phyloP scores from a whole-genome alignment of 1,140 invertebrate genomes.

The Nasonia longicornis region DNA sequence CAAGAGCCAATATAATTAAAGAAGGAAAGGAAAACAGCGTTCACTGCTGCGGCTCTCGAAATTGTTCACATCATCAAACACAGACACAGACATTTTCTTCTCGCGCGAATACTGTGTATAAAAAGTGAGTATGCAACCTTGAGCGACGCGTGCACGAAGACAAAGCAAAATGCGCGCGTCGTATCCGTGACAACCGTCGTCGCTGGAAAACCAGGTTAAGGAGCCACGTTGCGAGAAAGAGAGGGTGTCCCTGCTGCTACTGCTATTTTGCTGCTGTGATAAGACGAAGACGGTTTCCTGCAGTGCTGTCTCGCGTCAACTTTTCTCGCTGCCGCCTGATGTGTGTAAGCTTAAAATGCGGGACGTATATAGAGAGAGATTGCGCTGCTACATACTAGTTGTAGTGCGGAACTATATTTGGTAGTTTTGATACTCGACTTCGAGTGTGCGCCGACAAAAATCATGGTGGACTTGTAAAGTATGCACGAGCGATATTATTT shows the following conservation, averaged over 20 bases:
- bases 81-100: background rate
- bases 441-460: no score
- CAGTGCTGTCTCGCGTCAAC: background rate
- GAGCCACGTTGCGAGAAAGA: background rate
- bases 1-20: background rate
- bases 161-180: background rate
- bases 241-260: background rate
- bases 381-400: background rate
- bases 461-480: background rate
- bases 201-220: constrained; percentile 26
- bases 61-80: background rate
- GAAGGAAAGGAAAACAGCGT: background rate
- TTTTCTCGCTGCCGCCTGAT: background rate
- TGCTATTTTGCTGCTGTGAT: background rate
- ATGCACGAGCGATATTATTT: no score
- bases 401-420: no score
- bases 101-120: background rate
- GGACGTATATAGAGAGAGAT: background rate
- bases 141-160: background rate
- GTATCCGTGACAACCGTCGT: constrained; percentile 1
- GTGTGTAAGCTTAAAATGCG: background rate
- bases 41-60: background rate
- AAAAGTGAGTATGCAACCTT: constrained; percentile 11
- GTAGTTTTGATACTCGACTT: background rate
- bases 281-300: background rate